Conservation (phyloP, 2,797 vertebrate species). For the Falco naumanni region DNA sequence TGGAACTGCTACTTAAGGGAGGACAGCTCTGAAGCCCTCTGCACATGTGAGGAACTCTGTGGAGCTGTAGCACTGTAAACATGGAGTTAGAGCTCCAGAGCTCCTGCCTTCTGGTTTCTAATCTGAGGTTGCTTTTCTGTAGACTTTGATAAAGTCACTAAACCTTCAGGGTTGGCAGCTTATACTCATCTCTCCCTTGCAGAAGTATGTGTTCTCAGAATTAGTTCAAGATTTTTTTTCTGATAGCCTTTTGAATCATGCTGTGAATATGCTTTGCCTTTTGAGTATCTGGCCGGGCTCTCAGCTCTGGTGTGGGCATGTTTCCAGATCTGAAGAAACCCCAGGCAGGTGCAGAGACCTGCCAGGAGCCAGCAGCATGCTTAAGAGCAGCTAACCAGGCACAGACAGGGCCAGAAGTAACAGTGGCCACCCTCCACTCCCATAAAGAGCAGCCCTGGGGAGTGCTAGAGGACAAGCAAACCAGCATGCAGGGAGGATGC, state of each 20-base stretch:
- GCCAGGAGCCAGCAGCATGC: not conserved
- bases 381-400: not conserved
- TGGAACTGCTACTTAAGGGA: not conserved
- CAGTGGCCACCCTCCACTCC: too few species aligned
- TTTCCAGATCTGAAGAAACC: not conserved
- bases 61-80: not conserved
- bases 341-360: not conserved
- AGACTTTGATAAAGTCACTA: not conserved
- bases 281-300: too few species aligned
- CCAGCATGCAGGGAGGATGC: too few species aligned
- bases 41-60: not conserved
- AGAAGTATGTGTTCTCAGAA: fast-evolving
- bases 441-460: not conserved
- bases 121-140: not conserved
- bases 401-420: not conserved
- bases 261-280: not conserved
- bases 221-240: not conserved
- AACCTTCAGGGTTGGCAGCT: not conserved
- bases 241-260: not conserved
- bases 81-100: not conserved
- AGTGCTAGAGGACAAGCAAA: not conserved
- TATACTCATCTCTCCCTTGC: fast-evolving
- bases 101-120: not conserved
- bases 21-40: not conserved
- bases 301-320: too few species aligned